Evolutionary conservation across 2,113 vertebrate genomes (phyloP).

Genomic region (Haplochromis vanheusdeni): DNA sequence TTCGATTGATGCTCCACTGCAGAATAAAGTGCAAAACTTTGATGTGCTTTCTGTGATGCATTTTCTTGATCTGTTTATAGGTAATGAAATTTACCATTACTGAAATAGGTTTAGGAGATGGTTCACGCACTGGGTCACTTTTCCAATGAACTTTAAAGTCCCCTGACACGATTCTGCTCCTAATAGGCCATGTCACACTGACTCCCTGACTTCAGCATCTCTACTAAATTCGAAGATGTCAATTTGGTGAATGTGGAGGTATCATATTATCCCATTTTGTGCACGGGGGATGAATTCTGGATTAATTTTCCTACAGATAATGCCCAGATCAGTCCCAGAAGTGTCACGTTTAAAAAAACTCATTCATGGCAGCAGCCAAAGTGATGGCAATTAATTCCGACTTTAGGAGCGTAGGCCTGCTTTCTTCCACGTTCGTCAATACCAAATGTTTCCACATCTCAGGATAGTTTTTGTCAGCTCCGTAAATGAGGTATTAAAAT

Average conservation of each 20-base stretch:
- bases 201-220: not conserved
- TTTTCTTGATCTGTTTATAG: not conserved
- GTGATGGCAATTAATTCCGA: slow-evolving; percentile 24
- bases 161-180: not conserved
- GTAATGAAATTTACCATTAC: not conserved
- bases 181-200: not conserved
- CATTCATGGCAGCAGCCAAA: not conserved
- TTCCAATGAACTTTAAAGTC: not conserved
- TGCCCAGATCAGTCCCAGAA: slow-evolving; percentile 30
- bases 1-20: not conserved
- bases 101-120: not conserved
- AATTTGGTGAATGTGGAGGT: slow-evolving; percentile 6
- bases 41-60: not conserved
- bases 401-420: not conserved
- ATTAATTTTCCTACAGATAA: slow-evolving; percentile 21
- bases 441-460: slow-evolving; percentile 6
- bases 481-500: slow-evolving; percentile 24
- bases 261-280: slow-evolving; percentile 10
- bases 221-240: not conserved
- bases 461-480: slow-evolving; percentile 23
- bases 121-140: not conserved
- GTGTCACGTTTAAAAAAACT: slow-evolving; percentile 33
- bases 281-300: not conserved
- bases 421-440: not conserved
- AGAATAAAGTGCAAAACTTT: not conserved